Percentiles rank a stretch among this genome's conserved stretches.
phyloP scores from a whole-genome alignment of 1,140 invertebrate genomes.

The Panagrolaimus sp. region DNA sequence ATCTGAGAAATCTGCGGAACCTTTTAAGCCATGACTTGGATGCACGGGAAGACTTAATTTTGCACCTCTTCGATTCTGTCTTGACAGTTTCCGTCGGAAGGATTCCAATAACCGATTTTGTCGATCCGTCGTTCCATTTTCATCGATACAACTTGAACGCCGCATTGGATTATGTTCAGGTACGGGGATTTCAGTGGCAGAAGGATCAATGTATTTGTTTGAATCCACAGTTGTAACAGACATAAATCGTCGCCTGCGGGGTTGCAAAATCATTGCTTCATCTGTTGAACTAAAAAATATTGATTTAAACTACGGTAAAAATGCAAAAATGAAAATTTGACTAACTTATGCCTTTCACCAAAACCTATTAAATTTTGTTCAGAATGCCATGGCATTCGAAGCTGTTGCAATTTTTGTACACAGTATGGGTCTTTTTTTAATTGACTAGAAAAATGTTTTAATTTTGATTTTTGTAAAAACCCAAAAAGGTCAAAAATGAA shows the following conservation, averaged over 20 bases:
- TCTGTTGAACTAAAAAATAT: slow-evolving; percentile 16
- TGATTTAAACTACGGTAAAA: background rate
- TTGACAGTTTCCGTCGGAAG: background rate
- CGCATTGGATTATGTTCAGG: background rate
- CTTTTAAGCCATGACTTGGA: too few species aligned
- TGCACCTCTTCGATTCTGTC: background rate
- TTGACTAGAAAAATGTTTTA: too few species aligned
- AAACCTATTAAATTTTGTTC: too few species aligned
- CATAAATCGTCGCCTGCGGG: slow-evolving; percentile 37
- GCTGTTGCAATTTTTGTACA: too few species aligned
- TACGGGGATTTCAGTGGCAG: background rate
- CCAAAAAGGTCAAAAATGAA: too few species aligned
- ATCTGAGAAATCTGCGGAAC: background rate
- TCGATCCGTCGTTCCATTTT: background rate
- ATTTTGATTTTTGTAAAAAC: too few species aligned
- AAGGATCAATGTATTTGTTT: background rate
- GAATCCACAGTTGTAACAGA: slow-evolving; percentile 24
- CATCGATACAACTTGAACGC: background rate
- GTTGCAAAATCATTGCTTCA: slow-evolving; percentile 42
- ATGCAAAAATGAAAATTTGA: too few species aligned
- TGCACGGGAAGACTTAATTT: too few species aligned
- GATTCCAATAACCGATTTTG: background rate
- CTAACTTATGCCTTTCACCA: too few species aligned
- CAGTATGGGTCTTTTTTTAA: too few species aligned
- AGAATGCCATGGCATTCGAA: too few species aligned